Evolutionary conservation across 2,888 invertebrate species (phyloP), one percentile per base, ranked within the genome.

Genomic region (Tiliacea aurago): DNA sequence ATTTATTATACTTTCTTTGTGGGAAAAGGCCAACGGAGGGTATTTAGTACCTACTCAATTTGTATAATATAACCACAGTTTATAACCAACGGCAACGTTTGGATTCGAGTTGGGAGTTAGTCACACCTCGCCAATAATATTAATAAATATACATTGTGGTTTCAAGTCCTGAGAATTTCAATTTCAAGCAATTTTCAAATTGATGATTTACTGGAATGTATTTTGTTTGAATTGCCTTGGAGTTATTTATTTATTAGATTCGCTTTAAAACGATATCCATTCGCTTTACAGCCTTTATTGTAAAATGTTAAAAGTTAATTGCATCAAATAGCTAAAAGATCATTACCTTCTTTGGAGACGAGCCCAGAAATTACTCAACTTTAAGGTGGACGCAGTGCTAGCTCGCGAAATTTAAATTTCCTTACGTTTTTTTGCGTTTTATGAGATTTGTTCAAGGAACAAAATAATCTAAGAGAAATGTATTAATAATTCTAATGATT

Each of bases 281-380:
- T 69, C 20, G 23, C 33, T 33, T 15, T 23, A 11, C 23, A 10
- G 23, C 4, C 23, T 45, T 3, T 33, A 1, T 53, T 7, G 43
- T 70, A 15, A 51, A 70, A 53, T 55, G 9, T n/a, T 23, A n/a
- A 33, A 4, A 15, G 51, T 28, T 61, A 33, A 71, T 59, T 33
- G 5, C 33, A 64, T n/a, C 33, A 20, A 49, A 9, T 45, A 58
- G 6, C 18, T 64, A 23, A 37, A 51, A 64, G 15, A 64, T 73
- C 63, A 58, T 72, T 73, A 61, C 74, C 65, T 73, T 43, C 10
- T 62, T 73, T n/a, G 20, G 7, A 65, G 28, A 65, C 45, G 28
- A 74, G 45, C 45, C 51, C 45, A 65, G n/a, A n/a, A n/a, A n/a
- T n/a, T n/a, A n/a, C n/a, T n/a, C 45, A 28, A 62, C 41, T 73